These are phyloP conservation scores for Cottoperca gobio DNA, from an alignment of 2,797 vertebrate genomes.

Conservation along the genomic window DNA sequence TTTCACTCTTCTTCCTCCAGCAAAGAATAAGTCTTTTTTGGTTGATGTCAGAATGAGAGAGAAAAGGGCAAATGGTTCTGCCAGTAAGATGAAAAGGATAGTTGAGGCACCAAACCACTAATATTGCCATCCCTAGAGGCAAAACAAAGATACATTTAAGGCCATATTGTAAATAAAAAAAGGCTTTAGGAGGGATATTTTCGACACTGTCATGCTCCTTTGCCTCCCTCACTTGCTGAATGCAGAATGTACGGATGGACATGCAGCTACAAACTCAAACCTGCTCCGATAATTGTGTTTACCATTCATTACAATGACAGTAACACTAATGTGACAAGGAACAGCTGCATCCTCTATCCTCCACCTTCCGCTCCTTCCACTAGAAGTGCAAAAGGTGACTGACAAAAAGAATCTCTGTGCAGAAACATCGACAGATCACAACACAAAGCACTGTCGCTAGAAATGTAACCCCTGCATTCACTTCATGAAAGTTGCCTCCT, in stretches of 20 bases:
- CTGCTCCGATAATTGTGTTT: background rate
- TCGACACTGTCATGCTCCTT: background rate
- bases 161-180: background rate
- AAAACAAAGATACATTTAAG: background rate
- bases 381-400: conserved; percentile 7
- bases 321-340: background rate
- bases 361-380: too few relatives aligned
- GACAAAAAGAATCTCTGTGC: background rate
- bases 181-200: background rate
- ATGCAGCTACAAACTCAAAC: background rate
- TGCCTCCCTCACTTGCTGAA: background rate
- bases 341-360: background rate
- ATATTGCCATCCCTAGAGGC: background rate
- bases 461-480: background rate
- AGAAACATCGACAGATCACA: conserved; percentile 2
- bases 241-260: background rate
- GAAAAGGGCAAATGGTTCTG: background rate
- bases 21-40: background rate
- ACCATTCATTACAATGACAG: background rate
- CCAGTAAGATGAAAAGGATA: background rate
- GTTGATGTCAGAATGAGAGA: background rate
- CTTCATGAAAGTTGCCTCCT: conserved; percentile 8
- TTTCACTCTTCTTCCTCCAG: conserved; percentile 13
- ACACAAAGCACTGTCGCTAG: background rate
- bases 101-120: background rate